Conservation (phyloP, 2,113 vertebrate species). For the Hirundichthys speculiger region DNA sequence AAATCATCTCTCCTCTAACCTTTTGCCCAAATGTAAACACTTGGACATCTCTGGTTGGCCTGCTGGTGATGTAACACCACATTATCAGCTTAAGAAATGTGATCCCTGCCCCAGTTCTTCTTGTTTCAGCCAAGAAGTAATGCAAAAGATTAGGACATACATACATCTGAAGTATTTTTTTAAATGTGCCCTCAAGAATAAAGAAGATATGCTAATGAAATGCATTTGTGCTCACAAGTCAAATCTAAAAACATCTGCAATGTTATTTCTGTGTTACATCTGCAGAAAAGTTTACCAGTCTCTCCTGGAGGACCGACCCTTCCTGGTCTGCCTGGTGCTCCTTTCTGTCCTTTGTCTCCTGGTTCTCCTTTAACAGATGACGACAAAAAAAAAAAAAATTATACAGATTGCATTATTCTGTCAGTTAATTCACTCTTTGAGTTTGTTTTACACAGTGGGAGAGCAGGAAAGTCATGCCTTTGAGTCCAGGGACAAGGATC, state of each 20-base stretch:
- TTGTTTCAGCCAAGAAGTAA: background rate
- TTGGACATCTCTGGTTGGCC: conserved; percentile 54
- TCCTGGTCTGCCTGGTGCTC: conserved; percentile 90
- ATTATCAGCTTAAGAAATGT: conserved; percentile 59
- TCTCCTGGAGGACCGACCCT: conserved; percentile 93
- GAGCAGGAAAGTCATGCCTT: conserved; percentile 81
- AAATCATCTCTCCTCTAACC: conserved; percentile 49
- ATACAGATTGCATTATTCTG: background rate
- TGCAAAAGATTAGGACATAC: background rate
- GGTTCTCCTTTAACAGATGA: conserved; percentile 83
- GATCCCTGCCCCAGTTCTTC: conserved; percentile 46
- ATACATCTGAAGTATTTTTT: background rate
- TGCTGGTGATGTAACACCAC: conserved; percentile 55
- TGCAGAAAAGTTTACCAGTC: conserved; percentile 79
- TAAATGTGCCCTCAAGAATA: background rate
- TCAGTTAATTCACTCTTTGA: background rate
- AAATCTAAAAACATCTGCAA: background rate
- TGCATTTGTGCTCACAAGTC: background rate
- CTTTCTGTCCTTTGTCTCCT: conserved; percentile 94
- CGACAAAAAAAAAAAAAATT: background rate
- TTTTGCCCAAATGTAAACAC: conserved; percentile 72
- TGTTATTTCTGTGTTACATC: background rate
- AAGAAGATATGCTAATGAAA: background rate
- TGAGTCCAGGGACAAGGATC: conserved; percentile 96
- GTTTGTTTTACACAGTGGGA: background rate